phyloP scores from a whole-genome alignment of 2,888 invertebrate genomes.

The Resseliella maxima region DNA sequence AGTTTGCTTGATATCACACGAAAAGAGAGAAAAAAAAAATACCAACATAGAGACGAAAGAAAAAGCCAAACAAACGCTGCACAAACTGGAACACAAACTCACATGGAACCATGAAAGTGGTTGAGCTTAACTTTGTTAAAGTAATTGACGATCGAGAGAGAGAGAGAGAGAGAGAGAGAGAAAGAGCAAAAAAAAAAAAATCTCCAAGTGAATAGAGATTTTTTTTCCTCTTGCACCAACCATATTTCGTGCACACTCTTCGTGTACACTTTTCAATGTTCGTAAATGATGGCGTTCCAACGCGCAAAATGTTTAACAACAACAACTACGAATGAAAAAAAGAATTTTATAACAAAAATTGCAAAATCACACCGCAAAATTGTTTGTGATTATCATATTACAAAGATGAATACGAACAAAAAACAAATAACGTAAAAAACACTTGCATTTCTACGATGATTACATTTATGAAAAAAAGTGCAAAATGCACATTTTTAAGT shows the following conservation, averaged over 20 bases:
- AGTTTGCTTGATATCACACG: neutral
- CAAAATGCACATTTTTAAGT: constrained; percentile 31
- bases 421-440: neutral
- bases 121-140: neutral
- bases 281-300: neutral
- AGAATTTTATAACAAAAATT: neutral
- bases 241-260: neutral
- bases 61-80: neutral
- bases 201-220: neutral
- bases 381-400: constrained; percentile 11
- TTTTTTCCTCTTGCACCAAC: neutral
- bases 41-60: neutral
- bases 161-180: too few species aligned
- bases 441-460: neutral
- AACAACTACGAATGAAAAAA: neutral
- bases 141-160: too few species aligned
- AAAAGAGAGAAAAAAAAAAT: neutral
- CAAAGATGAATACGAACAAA: neutral
- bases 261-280: neutral
- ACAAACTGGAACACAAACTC: constrained; percentile 29
- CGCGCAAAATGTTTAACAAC: neutral
- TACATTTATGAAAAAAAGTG: constrained; percentile 35
- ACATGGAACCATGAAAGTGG: constrained; percentile 31
- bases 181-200: neutral
- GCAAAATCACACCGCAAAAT: constrained; percentile 31